Percentiles rank a stretch among this genome's conserved stretches.
phyloP scores from a whole-genome alignment of 2,888 invertebrate genomes.

The Drosophila prostipennis region DNA sequence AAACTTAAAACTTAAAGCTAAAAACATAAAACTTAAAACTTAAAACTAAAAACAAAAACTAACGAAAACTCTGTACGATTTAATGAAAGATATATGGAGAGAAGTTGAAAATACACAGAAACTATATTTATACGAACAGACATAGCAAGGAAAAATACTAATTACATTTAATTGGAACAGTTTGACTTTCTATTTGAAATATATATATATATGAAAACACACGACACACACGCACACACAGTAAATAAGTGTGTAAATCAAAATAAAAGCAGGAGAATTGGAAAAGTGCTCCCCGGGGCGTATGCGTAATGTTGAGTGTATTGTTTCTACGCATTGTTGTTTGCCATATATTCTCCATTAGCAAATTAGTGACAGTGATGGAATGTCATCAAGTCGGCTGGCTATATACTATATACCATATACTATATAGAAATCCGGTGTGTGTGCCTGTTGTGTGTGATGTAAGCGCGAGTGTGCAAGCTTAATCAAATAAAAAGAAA shows the following conservation, averaged over 20 bases:
- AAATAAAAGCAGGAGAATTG: constrained; percentile 27
- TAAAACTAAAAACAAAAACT: background rate
- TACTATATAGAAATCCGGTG: constrained; percentile 1
- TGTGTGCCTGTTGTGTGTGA: constrained; percentile 38
- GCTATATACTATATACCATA: background rate
- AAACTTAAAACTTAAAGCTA: background rate
- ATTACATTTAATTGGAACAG: constrained; percentile 14
- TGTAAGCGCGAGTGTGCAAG: constrained; percentile 17
- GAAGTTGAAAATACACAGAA: constrained; percentile 20
- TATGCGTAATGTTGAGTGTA: constrained; percentile 28
- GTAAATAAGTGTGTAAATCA: constrained; percentile 40
- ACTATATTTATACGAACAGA: constrained; percentile 54
- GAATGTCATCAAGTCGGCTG: constrained; percentile 32
- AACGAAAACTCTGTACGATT: constrained; percentile 19
- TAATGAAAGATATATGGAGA: constrained; percentile 12
- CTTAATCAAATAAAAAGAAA: constrained; percentile 58
- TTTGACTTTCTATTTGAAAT: constrained; percentile 14
- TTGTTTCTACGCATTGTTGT: constrained; percentile 41
- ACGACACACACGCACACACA: constrained; percentile 6
- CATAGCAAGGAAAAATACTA: constrained; percentile 7
- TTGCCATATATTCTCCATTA: constrained; percentile 34
- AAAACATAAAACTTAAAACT: background rate
- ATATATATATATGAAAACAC: background rate
- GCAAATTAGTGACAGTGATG: constrained; percentile 39
- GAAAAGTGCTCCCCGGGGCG: constrained; percentile 16